A percentile compares a stretch with the other conserved stretches of the same genome.
Evolutionary conservation across 2,888 invertebrate genomes (phyloP).

Genomic region (Heliconius erato): DNA sequence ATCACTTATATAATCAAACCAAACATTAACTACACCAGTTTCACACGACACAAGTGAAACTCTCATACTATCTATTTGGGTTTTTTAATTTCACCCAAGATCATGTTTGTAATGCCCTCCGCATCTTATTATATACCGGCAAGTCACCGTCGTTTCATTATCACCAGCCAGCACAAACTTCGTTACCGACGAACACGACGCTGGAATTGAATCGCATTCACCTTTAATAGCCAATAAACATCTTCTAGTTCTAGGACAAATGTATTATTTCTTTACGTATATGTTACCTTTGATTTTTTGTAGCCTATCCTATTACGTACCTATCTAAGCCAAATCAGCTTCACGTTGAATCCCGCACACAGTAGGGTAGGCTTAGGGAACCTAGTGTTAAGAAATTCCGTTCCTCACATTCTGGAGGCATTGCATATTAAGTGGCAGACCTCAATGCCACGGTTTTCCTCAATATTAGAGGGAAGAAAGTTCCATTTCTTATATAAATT

Average conservation of each 20-base stretch:
- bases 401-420: too few species aligned
- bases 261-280: slow-evolving; percentile 52
- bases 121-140: slow-evolving; percentile 58
- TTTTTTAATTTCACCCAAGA: slow-evolving; percentile 16
- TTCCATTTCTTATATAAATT: too few species aligned
- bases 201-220: slow-evolving; percentile 81
- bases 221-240: slow-evolving; percentile 81
- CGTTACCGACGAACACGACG: slow-evolving; percentile 68
- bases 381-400: too few species aligned
- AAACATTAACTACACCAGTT: not conserved
- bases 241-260: slow-evolving; percentile 78
- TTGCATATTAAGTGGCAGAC: too few species aligned
- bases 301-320: not conserved
- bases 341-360: too few species aligned
- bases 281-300: not conserved
- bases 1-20: not conserved
- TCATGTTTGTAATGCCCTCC: slow-evolving; percentile 19
- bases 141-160: slow-evolving; percentile 72
- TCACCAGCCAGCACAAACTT: slow-evolving; percentile 59
- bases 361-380: too few species aligned
- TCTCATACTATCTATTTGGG: slow-evolving; percentile 11
- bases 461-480: too few species aligned
- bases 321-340: too few species aligned
- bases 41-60: not conserved
- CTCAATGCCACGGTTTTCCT: too few species aligned